Conservation (phyloP, 2,113 vertebrate species). For the Eupsittula cactorum region DNA sequence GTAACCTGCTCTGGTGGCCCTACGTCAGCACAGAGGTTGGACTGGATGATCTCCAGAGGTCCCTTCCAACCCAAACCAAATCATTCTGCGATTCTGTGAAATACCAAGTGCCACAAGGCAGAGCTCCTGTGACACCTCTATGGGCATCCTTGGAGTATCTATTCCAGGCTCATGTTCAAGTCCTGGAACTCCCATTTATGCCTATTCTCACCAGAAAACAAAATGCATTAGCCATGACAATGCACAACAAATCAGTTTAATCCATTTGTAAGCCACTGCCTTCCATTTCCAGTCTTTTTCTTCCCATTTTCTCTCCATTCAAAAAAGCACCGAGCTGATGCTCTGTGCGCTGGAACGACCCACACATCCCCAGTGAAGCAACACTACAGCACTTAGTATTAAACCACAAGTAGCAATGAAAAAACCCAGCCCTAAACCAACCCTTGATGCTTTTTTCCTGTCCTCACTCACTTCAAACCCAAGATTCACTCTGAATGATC, state of each 20-base stretch:
- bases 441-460: not conserved
- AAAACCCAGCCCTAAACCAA: not conserved
- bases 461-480: not conserved
- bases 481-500: not conserved
- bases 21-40: not conserved
- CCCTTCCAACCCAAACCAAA: not conserved
- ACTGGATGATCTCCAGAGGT: not conserved
- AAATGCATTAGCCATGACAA: not conserved
- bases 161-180: rapidly evolving
- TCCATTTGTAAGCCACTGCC: not conserved
- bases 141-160: too few relatives aligned
- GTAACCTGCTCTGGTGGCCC: not conserved
- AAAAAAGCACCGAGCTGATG: too few relatives aligned
- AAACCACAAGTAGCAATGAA: not conserved
- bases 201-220: too few relatives aligned
- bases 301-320: too few relatives aligned
- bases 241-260: rapidly evolving
- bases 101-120: not conserved
- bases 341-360: rapidly evolving
- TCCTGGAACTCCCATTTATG: not conserved
- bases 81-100: not conserved
- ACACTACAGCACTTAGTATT: not conserved
- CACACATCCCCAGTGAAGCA: not conserved
- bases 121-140: not conserved
- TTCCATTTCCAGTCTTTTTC: not conserved